Conservation (phyloP, 2,888 invertebrate genomes). For the Oeneis ivallda region DNA sequence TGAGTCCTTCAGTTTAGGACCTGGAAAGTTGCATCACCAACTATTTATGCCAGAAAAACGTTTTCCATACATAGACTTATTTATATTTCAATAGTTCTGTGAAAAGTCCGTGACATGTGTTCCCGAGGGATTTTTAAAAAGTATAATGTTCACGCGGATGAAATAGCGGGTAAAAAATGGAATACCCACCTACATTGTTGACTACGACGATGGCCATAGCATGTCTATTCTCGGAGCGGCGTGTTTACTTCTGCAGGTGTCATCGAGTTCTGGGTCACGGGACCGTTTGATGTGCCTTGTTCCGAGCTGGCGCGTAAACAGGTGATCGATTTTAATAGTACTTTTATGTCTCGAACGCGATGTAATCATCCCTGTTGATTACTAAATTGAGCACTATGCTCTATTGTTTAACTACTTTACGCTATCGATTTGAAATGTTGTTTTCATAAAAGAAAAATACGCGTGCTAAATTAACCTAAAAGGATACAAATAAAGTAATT, state of each 20-base stretch:
- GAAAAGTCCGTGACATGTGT: not conserved
- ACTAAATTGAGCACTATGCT: constrained; percentile 11
- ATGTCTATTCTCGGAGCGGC: constrained; percentile 13
- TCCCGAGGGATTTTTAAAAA: no score
- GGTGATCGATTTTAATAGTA: constrained; percentile 23
- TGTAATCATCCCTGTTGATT: constrained; percentile 14
- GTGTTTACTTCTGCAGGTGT: constrained; percentile 48
- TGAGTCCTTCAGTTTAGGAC: no score
- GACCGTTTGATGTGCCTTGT: constrained; percentile 40
- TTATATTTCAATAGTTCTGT: no score
- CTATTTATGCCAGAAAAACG: no score
- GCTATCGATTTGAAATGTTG: not conserved
- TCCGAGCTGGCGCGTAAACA: constrained; percentile 26
- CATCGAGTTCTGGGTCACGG: constrained; percentile 53
- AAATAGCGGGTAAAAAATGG: no score
- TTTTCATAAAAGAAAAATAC: not conserved
- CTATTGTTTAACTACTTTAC: not conserved
- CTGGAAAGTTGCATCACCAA: no score
- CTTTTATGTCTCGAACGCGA: constrained; percentile 12
- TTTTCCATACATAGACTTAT: no score
- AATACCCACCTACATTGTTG: no score
- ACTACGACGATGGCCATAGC: not conserved
- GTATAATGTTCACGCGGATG: no score
- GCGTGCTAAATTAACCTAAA: not conserved
- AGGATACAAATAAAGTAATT: no score